phyloP scores from a whole-genome alignment of 2,797 vertebrate species.

The Intellagama lesueurii region DNA sequence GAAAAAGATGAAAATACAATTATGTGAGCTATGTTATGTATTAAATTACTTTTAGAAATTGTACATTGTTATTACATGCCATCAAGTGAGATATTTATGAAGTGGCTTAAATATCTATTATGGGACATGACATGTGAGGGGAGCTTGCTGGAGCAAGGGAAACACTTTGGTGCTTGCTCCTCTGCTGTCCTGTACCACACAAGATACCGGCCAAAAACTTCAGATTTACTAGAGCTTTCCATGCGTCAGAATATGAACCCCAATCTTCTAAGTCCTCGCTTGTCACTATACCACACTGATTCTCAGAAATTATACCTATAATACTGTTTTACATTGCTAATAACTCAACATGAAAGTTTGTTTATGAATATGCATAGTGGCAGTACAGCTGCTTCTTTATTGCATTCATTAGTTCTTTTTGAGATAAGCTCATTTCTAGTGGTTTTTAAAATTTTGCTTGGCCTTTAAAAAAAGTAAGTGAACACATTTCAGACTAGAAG shows the following conservation, averaged over 20 bases:
- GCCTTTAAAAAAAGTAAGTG: background rate
- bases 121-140: too few relatives aligned
- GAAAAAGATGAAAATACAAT: constrained; percentile 15
- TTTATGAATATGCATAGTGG: constrained; percentile 2
- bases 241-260: too few relatives aligned
- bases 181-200: too few relatives aligned
- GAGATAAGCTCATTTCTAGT: background rate
- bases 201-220: too few relatives aligned
- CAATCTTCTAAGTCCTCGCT: too few relatives aligned
- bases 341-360: background rate
- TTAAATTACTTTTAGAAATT: constrained; percentile 25
- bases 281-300: too few relatives aligned
- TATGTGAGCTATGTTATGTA: background rate
- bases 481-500: background rate
- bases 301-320: background rate
- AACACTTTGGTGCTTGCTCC: too few relatives aligned
- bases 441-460: constrained; percentile 33
- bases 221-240: too few relatives aligned
- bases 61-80: too few relatives aligned
- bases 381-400: constrained; percentile 9
- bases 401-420: background rate
- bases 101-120: too few relatives aligned
- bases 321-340: constrained; percentile 13
- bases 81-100: too few relatives aligned
- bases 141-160: too few relatives aligned